A percentile compares a stretch with the other conserved stretches of the same genome.
phyloP scores from a whole-genome alignment of 2,113 vertebrate species.

The Petrocephalus microphthalmus region DNA sequence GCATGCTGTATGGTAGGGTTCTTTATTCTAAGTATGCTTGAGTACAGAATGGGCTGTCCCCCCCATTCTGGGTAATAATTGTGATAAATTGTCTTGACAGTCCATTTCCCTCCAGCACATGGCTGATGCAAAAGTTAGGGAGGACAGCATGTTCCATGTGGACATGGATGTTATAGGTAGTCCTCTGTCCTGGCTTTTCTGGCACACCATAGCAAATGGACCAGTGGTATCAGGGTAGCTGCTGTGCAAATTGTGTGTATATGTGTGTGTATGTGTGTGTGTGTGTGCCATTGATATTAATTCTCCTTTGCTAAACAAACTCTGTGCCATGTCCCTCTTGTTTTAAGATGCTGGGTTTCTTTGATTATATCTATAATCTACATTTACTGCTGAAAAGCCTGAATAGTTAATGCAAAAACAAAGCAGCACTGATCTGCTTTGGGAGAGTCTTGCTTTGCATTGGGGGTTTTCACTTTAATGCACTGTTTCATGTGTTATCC shows the following conservation, averaged over 20 bases:
- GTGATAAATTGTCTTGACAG: background rate
- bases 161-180: background rate
- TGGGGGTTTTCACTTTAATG: background rate
- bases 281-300: slow-evolving; percentile 57
- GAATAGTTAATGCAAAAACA: background rate
- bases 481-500: background rate
- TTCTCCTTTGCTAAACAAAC: slow-evolving; percentile 56
- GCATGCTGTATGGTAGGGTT: background rate
- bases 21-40: background rate
- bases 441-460: background rate
- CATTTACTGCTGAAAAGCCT: background rate
- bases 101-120: background rate
- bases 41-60: background rate
- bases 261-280: too few species aligned
- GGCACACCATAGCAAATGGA: background rate
- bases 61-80: background rate
- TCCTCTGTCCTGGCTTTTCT: background rate
- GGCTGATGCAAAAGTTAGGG: background rate
- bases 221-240: background rate
- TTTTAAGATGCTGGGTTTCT: slow-evolving; percentile 43
- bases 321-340: slow-evolving; percentile 39
- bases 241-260: slow-evolving; percentile 50
- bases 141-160: background rate
- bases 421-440: background rate
- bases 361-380: background rate